Evolutionary conservation across 2,113 vertebrate species (phyloP), one percentile per base, ranked within the genome.

Genomic region (Cryptotis parvus): DNA sequence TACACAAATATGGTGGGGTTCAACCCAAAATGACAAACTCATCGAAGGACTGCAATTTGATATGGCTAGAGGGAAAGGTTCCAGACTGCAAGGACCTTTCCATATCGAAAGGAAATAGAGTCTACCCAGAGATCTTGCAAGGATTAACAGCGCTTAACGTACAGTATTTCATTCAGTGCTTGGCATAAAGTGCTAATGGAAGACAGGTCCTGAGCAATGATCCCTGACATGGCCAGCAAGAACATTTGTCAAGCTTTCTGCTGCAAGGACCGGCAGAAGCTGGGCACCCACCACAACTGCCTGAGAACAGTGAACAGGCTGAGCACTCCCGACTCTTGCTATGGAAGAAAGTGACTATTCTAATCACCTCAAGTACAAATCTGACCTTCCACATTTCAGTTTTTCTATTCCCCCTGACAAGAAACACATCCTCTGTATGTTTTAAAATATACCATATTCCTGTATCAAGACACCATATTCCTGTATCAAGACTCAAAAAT

Each of bases 21-120:
- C 45, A 82, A 84, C 33, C 33, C 20, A 49, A 70, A 92, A 83
- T 52, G 58, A 35, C n/a, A 96, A 80, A 66, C 37, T 76, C 49
- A 37, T 69, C 61, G 35, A 87, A 91, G 37, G 55, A 74, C 63
- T 33, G 41, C 29, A 45, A 78, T 61, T 74, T 63, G 75, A 37
- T 29, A 69, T 26, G 27, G 37, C 84, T 26, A 49, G 15, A 86
- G 76, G 76, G 43, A 26, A 80, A 75, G 76, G 31, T 55, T 65
- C 43, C 69, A 45, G 27, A 27, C 31, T 58, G 43, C 16, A 69
- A n/a, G 83, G 65, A 41, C 9, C 24, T 29, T 87, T 72, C 45
- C 9, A 58, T 26, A 35, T 61, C 78, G 83, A 74, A 72, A 63
- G 33, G 37, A 1, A 26, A 55, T 20, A 55, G n/a, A 4, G 12